Percentiles rank a stretch among this genome's conserved stretches.
These are phyloP conservation scores for Mamestra brassicae DNA, from an alignment of 2,888 invertebrate species.

Conservation along the genomic window DNA sequence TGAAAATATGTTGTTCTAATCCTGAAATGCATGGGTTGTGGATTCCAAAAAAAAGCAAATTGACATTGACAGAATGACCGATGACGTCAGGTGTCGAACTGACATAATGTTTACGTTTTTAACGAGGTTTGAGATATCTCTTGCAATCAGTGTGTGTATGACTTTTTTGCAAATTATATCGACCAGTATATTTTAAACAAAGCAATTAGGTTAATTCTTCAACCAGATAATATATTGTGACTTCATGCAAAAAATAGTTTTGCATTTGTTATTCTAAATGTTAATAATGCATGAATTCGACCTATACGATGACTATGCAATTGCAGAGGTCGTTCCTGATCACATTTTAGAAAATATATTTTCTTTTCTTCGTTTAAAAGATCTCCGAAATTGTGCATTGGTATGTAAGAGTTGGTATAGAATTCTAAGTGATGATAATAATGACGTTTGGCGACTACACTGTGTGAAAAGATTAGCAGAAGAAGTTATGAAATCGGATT, in stretches of 20 bases:
- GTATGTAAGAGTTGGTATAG: slow-evolving; percentile 98
- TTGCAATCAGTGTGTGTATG: not conserved
- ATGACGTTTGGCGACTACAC: slow-evolving; percentile 98
- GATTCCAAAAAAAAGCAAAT: not conserved
- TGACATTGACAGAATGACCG: slow-evolving; percentile 32
- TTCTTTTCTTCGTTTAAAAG: slow-evolving; percentile 96
- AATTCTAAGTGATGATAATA: slow-evolving; percentile 97
- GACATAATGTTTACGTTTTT: slow-evolving; percentile 42
- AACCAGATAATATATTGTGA: slow-evolving; percentile 16
- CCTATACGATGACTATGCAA: slow-evolving; percentile 87
- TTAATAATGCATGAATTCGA: slow-evolving; percentile 73
- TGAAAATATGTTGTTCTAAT: no score
- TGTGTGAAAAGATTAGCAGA: slow-evolving; percentile 96
- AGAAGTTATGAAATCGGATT: slow-evolving; percentile 96
- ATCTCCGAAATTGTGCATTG: slow-evolving; percentile 96
- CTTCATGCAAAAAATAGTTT: slow-evolving; percentile 23
- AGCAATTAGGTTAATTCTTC: not conserved
- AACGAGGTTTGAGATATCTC: not conserved
- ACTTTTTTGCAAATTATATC: not conserved
- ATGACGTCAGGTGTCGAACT: slow-evolving; percentile 24
- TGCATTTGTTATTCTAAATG: slow-evolving; percentile 44
- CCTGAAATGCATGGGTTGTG: no score
- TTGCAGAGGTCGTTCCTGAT: slow-evolving; percentile 93
- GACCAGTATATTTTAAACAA: slow-evolving; percentile 1
- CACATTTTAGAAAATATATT: slow-evolving; percentile 97